Conservation (phyloP, 2,797 vertebrate genomes). For the Tinamus major region DNA sequence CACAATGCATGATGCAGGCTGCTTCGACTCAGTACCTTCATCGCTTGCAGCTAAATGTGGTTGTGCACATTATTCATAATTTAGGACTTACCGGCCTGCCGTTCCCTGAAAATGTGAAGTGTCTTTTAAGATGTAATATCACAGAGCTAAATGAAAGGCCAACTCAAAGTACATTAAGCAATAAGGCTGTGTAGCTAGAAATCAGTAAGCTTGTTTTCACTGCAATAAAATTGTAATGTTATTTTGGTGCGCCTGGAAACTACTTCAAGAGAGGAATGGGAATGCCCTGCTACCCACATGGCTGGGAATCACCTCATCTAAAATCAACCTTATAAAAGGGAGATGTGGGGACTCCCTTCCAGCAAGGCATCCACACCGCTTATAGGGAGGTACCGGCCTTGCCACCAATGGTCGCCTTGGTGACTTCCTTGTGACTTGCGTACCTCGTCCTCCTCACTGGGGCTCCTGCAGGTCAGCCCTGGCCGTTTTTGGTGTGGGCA, state of each 20-base stretch:
- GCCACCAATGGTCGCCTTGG: neutral
- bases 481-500: neutral
- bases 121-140: constrained; percentile 58
- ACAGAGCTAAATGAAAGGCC: constrained; percentile 41
- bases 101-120: constrained; percentile 23
- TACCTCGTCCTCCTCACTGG: neutral
- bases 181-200: neutral
- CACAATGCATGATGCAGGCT: neutral
- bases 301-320: neutral
- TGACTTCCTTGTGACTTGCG: neutral
- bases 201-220: neutral
- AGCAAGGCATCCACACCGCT: neutral
- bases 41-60: constrained; percentile 22
- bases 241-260: constrained; percentile 21
- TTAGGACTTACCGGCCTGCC: neutral
- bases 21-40: constrained; percentile 6
- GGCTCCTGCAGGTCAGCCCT: neutral
- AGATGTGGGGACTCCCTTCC: neutral
- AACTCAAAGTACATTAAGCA: constrained; percentile 37
- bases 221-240: constrained; percentile 23
- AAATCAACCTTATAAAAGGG: neutral
- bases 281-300: neutral
- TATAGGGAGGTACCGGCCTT: neutral
- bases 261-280: neutral
- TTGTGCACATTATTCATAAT: constrained; percentile 39